Conservation (phyloP, 2,113 vertebrate genomes). For the Hippoglossus stenolepis region DNA sequence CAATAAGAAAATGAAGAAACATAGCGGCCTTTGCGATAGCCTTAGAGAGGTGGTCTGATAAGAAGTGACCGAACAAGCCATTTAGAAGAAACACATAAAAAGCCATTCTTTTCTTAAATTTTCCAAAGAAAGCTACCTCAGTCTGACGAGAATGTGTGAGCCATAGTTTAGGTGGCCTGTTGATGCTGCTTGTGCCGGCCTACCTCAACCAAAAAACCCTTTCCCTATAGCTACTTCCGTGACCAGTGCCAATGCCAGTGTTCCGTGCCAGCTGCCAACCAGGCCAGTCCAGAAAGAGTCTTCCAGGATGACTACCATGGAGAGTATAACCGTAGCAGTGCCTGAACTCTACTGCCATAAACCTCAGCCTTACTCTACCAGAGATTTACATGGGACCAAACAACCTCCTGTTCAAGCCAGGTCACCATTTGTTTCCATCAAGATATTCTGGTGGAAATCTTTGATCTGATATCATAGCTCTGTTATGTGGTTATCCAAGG, state of each 20-base stretch:
- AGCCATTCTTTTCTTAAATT: slow-evolving; percentile 18
- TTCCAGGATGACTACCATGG: slow-evolving; percentile 65
- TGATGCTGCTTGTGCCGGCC: slow-evolving; percentile 64
- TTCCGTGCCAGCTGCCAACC: slow-evolving; percentile 55
- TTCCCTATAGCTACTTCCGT: slow-evolving; percentile 1
- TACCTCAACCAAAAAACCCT: slow-evolving; percentile 70
- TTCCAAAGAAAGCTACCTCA: slow-evolving; percentile 84
- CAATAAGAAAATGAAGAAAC: slow-evolving; percentile 64
- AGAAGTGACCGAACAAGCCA: slow-evolving; percentile 56
- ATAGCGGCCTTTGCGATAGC: slow-evolving; percentile 65
- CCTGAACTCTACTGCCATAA: slow-evolving; percentile 17
- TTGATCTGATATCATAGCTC: not conserved
- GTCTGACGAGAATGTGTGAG: slow-evolving; percentile 62
- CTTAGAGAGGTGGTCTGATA: slow-evolving; percentile 49
- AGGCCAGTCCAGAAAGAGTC: slow-evolving; percentile 46
- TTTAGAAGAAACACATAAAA: slow-evolving; percentile 52
- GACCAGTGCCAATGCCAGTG: slow-evolving; percentile 67
- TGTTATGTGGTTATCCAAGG: not conserved
- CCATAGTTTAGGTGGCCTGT: slow-evolving; percentile 63
- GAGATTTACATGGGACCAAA: not conserved
- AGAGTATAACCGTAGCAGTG: slow-evolving; percentile 46
- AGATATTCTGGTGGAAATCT: not conserved
- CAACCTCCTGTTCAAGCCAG: not conserved
- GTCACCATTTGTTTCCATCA: not conserved
- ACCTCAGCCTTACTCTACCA: slow-evolving; percentile 32